Evolutionary conservation across 2,888 invertebrate species (phyloP), one percentile per base, ranked within the genome.

Genomic region (Piscicola geometra): DNA sequence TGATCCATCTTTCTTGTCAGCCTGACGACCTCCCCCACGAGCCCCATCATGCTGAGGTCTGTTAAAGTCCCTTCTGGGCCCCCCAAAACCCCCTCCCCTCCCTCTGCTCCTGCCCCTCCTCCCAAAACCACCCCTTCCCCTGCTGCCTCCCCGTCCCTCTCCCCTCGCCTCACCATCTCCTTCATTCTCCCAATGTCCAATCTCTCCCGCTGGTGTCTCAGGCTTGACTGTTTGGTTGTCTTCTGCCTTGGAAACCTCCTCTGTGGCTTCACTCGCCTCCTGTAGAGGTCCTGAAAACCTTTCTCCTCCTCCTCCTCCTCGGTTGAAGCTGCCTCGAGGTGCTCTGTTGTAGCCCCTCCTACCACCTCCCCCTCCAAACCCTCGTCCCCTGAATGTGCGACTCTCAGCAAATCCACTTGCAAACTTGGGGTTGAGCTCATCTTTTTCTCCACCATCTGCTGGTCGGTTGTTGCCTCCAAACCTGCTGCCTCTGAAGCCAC

Each of bases 1-100:
- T 86, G 90, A 92, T 81, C 95, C 96, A 83, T 96, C 94, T 81
- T 93, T 91, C 88, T 96, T 96, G 86, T 95, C 95, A 82, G 93
- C 90, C 79, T 94, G 90, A 87, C 95, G 95, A 79, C 95, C 91
- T 83, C 95, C 94, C 84, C 84, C 84, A 81, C 80, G 79, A 76
- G 72, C 75, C 60, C 56, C 47, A 72, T 67, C n/a, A 76, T 66
- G 35, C 3, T 3, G 30, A 21, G 64, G 30, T 64, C 74, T 60
- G 28, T 66, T 56, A 28, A 36, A 68, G 28, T 75, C 75, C 18
- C 75, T 75, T 47, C 75, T 75, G 30, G 68, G 68, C 3, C 56
- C 56, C 64, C 75, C 50, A 75, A 36, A 35, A 21, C 47, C 36
- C 15, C 33, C 33, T 12, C 75, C 67, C 32, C 68, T 66, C n/a